Base-by-base conservation (phyloP, 2,888 invertebrate genomes). In the Azorinus chamasolen region DNA sequence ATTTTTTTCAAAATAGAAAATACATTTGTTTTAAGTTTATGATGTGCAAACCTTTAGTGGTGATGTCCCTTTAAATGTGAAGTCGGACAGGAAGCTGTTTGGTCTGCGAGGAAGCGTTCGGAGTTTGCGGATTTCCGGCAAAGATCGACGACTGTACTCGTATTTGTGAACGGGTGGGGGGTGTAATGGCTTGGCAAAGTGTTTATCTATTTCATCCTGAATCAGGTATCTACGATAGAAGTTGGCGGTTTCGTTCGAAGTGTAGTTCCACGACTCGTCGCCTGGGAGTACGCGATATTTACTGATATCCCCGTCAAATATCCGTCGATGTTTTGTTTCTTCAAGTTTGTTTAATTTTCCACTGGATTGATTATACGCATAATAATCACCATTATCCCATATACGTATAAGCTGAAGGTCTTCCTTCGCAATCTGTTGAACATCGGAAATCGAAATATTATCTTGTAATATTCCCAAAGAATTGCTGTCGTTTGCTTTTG, bases 161-260 rank as follows among this genome's bases (percentile, higher is more conserved):
- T 22, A 51, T 25, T 63, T 63, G 22, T 24, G 27, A 10, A 20
- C n/a, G 8, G 37, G 22, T 20, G 41, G 32, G 5, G 32, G 32
- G 4, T 32, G 5, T 32, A 32, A 32, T 6, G 32, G 32, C 32
- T 51, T 63, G 4, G 37, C 24, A 16, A 62, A 41, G n/a, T 66
- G 32, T 6, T 32, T 66, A 18, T 72, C 77, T 54, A 79, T 39
- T 8, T 72, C 76, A 46, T 73, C 73, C 27, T 73, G 80, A 20
- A 80, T 69, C 4, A 80, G 37, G 59, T 80, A 80, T 24, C 76
- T 76, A 48, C 61, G 64, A 24, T 76, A 80, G 41, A 57, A 80
- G 55, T 69, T 73, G 4, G 48, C 68, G 3, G 61, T 27, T 3
- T 76, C 80, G 43, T 72, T 63, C 16, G 73, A 46, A 25, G 46